These are phyloP conservation scores for Sardina pilchardus DNA, from an alignment of 2,113 vertebrate species.

Conservation along the genomic window DNA sequence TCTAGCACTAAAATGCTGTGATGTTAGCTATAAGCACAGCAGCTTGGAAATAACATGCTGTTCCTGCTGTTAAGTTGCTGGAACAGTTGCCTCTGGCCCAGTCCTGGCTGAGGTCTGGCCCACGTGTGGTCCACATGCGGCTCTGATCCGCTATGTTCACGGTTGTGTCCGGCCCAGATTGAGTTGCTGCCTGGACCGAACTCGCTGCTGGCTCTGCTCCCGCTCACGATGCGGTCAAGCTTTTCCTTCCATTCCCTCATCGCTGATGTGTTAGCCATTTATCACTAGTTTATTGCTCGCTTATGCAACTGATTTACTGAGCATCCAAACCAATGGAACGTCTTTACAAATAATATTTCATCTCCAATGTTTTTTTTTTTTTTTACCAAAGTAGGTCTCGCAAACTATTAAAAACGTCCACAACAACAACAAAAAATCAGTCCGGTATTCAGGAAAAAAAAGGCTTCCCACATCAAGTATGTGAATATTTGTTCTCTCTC, in stretches of 20 bases:
- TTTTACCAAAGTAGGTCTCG: neutral
- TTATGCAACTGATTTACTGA: slow-evolving; percentile 1
- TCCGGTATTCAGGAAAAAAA: neutral
- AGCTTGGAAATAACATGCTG: neutral
- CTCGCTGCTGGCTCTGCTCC: neutral
- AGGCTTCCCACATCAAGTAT: neutral
- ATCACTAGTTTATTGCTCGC: neutral
- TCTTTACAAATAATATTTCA: slow-evolving; percentile 3
- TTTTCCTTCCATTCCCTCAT: slow-evolving; percentile 12
- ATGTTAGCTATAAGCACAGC: neutral
- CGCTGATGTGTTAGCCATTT: neutral
- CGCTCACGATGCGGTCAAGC: neutral
- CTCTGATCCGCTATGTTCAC: neutral
- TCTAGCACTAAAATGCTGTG: no score
- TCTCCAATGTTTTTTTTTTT: neutral
- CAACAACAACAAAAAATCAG: neutral
- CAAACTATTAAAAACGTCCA: neutral
- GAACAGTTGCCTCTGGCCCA: neutral
- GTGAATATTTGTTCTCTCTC: neutral
- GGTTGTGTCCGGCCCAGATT: neutral
- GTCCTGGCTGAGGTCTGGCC: neutral
- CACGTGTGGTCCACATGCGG: neutral
- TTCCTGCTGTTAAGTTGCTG: no score
- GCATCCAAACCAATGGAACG: neutral
- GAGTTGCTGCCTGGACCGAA: neutral